Evolutionary conservation across 2,113 vertebrate genomes (phyloP).

Genomic region (Perca flavescens): DNA sequence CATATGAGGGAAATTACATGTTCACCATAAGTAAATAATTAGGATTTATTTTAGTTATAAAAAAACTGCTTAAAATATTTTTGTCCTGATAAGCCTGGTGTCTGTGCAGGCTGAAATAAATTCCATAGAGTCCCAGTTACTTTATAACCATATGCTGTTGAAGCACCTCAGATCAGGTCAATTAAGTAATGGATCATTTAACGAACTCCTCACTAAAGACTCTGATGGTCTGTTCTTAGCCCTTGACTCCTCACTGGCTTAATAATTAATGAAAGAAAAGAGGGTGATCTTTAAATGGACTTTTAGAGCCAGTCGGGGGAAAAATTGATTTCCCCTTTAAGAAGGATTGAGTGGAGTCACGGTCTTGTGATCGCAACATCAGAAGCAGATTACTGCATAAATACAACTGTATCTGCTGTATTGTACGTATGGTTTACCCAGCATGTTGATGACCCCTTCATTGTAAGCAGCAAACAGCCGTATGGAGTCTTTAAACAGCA

Average conservation of each 20-base stretch:
- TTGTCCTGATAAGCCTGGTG: not conserved
- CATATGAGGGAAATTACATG: not conserved
- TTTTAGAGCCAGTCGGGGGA: constrained; percentile 34
- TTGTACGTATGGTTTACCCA: constrained; percentile 84
- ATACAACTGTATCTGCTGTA: constrained; percentile 2
- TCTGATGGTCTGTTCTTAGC: constrained; percentile 22
- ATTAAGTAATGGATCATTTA: constrained; percentile 43
- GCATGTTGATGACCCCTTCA: constrained; percentile 96
- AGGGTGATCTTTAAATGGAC: constrained; percentile 51
- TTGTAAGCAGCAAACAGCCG: constrained; percentile 97
- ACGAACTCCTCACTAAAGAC: constrained; percentile 33
- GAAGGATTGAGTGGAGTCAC: constrained; percentile 34
- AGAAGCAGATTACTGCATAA: constrained; percentile 17
- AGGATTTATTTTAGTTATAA: not conserved
- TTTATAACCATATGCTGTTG: not conserved
- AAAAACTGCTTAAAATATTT: no score
- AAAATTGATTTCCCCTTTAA: constrained; percentile 49
- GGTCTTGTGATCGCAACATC: constrained; percentile 29
- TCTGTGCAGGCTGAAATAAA: constrained; percentile 7
- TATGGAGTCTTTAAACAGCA: constrained; percentile 98
- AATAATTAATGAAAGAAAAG: constrained; percentile 45
- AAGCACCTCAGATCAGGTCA: constrained; percentile 18
- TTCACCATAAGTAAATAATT: not conserved
- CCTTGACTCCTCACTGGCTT: constrained; percentile 30
- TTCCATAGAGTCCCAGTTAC: not conserved